Conservation (phyloP, 2,113 vertebrate genomes). For the Mustelus asterias region DNA sequence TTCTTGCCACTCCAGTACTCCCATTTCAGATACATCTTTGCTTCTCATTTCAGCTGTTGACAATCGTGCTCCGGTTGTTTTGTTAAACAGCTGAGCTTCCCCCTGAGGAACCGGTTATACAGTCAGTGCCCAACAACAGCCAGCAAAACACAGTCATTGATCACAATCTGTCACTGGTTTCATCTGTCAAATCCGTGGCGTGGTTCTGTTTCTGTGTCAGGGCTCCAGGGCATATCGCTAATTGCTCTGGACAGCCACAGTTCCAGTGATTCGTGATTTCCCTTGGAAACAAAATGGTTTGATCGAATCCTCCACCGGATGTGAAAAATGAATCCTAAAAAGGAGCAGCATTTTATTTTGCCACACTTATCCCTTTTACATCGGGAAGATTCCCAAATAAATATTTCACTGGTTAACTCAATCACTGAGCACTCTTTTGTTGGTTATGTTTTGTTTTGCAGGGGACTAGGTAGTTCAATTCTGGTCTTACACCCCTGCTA, state of each 20-base stretch:
- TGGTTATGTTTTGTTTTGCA: background rate
- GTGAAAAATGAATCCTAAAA: background rate
- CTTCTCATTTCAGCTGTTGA: background rate
- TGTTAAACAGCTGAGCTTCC: background rate
- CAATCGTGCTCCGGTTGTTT: background rate
- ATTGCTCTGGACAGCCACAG: background rate
- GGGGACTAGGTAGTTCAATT: background rate
- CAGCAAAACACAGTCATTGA: background rate
- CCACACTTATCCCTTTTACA: background rate
- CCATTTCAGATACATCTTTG: background rate
- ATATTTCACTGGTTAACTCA: background rate
- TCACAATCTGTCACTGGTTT: slow-evolving; percentile 13
- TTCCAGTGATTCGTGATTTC: background rate
- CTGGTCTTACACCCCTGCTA: background rate
- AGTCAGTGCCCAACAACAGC: background rate
- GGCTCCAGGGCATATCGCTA: background rate
- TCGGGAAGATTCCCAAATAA: background rate
- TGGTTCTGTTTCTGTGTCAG: background rate
- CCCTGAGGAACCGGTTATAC: background rate
- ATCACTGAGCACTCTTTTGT: background rate
- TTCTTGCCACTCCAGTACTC: background rate
- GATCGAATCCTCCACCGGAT: background rate
- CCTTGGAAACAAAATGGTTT: background rate
- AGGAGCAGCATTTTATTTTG: background rate
- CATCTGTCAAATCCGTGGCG: background rate